Conservation (phyloP, 2,113 vertebrate species). For the Hystrix brachyura region DNA sequence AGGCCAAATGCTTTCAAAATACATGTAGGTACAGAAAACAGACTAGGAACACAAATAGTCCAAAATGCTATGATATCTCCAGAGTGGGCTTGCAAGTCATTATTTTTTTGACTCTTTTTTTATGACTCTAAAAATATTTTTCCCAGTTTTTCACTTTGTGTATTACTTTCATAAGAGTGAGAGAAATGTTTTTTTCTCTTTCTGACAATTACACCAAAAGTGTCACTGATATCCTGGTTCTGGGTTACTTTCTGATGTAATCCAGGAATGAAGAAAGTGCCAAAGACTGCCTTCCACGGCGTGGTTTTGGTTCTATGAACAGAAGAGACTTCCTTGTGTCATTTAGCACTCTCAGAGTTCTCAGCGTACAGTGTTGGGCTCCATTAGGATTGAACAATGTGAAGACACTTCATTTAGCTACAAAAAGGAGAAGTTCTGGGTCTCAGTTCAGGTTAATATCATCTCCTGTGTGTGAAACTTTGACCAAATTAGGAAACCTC, state of each 20-base stretch:
- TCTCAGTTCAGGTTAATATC: neutral
- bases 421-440: neutral
- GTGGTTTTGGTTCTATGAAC: slow-evolving; percentile 34
- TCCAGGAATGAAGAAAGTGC: neutral
- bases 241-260: slow-evolving; percentile 41
- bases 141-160: neutral
- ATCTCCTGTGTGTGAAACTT: neutral
- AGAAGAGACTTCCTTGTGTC: slow-evolving; percentile 30
- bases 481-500: neutral
- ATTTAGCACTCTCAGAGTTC: neutral
- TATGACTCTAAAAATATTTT: slow-evolving; percentile 32
- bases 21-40: neutral
- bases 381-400: neutral
- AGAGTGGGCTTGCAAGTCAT: neutral
- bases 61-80: neutral
- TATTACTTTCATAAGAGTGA: neutral
- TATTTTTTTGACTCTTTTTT: neutral
- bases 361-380: neutral
- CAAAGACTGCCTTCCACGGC: neutral
- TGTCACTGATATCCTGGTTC: neutral
- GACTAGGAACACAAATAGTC: neutral
- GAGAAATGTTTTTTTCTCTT: neutral
- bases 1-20: slow-evolving; percentile 4
- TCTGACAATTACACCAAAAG: neutral
- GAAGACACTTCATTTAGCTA: neutral